phyloP scores from a whole-genome alignment of 2,797 vertebrate species.

The Babyrousa celebensis region DNA sequence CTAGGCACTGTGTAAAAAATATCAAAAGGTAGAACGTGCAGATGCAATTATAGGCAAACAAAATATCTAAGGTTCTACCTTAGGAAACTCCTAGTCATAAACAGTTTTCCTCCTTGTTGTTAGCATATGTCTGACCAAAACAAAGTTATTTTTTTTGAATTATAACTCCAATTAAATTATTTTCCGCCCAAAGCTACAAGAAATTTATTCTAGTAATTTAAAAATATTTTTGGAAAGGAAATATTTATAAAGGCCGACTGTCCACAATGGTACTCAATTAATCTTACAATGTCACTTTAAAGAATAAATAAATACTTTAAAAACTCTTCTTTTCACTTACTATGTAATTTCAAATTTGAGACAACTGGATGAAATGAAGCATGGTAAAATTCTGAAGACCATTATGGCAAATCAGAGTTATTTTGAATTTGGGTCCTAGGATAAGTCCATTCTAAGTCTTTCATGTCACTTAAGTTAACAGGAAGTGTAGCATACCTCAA shows the following conservation, averaged over 20 bases:
- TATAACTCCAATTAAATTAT: constrained; percentile 40
- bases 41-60: not conserved
- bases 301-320: constrained; percentile 62
- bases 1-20: not conserved
- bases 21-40: not conserved
- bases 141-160: not conserved
- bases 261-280: constrained; percentile 70
- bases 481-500: constrained; percentile 67
- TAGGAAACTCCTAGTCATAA: not conserved
- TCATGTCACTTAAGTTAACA: constrained; percentile 52
- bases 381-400: constrained; percentile 46
- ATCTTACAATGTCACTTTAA: constrained; percentile 62
- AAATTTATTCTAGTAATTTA: not conserved
- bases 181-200: not conserved
- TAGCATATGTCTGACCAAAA: not conserved
- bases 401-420: constrained; percentile 12
- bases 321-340: constrained; percentile 73
- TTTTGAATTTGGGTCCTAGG: constrained; percentile 40
- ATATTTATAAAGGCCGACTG: constrained; percentile 57
- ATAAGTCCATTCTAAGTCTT: constrained; percentile 51
- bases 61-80: not conserved
- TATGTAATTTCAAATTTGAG: constrained; percentile 71
- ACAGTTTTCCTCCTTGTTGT: not conserved
- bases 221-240: constrained; percentile 54
- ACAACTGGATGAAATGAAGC: constrained; percentile 61